phyloP scores from a whole-genome alignment of 2,113 vertebrate genomes.

The Boulengeromyrus knoepffleri region DNA sequence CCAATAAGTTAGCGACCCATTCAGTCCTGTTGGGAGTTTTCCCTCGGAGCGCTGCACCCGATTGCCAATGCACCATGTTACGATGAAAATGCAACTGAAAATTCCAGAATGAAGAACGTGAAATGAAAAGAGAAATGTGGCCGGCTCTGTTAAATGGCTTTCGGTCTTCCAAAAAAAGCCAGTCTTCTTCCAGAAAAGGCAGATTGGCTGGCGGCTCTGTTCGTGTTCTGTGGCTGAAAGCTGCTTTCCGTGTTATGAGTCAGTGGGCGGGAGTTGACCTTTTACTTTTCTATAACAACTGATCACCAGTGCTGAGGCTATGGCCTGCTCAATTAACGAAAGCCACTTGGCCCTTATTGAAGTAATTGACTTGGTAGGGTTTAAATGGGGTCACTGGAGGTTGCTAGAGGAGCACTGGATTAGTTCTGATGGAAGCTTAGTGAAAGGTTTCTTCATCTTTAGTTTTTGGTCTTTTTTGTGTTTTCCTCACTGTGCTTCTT shows the following conservation, averaged over 20 bases:
- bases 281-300: neutral
- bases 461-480: neutral
- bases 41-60: neutral
- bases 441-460: neutral
- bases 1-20: neutral
- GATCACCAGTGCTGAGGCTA: neutral
- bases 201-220: neutral
- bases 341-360: neutral
- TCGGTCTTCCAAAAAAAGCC: neutral
- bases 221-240: neutral
- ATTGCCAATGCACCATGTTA: neutral
- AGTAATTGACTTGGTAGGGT: neutral
- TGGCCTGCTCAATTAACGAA: neutral
- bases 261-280: neutral
- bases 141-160: neutral
- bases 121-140: neutral
- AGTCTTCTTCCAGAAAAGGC: neutral
- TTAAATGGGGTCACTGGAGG: neutral
- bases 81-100: neutral
- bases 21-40: neutral
- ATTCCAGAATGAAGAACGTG: neutral
- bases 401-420: neutral
- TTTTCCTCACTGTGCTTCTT: neutral
- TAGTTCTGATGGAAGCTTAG: neutral
- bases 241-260: neutral